Evolutionary conservation across 2,113 vertebrate genomes (phyloP).

Genomic region (Prietella phreatophila): DNA sequence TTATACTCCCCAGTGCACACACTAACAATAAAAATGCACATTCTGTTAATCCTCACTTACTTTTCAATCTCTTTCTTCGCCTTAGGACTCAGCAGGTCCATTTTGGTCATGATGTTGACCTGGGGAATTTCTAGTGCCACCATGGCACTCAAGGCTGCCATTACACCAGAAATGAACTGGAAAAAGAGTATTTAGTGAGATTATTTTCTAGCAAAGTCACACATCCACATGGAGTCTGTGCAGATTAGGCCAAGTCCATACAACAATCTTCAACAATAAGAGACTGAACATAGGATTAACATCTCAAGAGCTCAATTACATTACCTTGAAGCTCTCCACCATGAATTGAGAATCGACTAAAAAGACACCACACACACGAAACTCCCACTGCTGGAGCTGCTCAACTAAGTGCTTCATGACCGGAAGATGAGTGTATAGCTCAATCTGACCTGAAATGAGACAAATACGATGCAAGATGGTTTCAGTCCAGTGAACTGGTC

Average conservation of each 20-base stretch:
- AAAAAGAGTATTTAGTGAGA: slow-evolving; percentile 17
- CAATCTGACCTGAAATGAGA: slow-evolving; percentile 86
- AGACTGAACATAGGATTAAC: background rate
- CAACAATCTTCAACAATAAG: background rate
- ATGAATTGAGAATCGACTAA: slow-evolving; percentile 98
- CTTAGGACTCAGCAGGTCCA: slow-evolving; percentile 93
- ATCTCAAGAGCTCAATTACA: slow-evolving; percentile 63
- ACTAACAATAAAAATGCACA: background rate
- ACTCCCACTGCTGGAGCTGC: slow-evolving; percentile 96
- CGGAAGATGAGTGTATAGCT: slow-evolving; percentile 95
- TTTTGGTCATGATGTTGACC: slow-evolving; percentile 97
- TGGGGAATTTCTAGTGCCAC: slow-evolving; percentile 92
- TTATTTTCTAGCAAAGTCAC: background rate
- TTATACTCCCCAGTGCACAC: background rate
- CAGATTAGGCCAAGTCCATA: background rate
- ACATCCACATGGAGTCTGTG: background rate
- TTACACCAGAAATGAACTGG: slow-evolving; percentile 94
- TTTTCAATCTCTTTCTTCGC: slow-evolving; percentile 96
- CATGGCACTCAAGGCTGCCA: slow-evolving; percentile 96
- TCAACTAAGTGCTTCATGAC: slow-evolving; percentile 96
- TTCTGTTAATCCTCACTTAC: slow-evolving; percentile 70
- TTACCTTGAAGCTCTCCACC: slow-evolving; percentile 98
- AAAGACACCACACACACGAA: slow-evolving; percentile 94
- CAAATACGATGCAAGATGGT: background rate
- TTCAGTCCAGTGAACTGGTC: background rate